These are phyloP conservation scores for Capitulum mitella DNA, from an alignment of 2,888 invertebrate genomes.

Conservation along the genomic window DNA sequence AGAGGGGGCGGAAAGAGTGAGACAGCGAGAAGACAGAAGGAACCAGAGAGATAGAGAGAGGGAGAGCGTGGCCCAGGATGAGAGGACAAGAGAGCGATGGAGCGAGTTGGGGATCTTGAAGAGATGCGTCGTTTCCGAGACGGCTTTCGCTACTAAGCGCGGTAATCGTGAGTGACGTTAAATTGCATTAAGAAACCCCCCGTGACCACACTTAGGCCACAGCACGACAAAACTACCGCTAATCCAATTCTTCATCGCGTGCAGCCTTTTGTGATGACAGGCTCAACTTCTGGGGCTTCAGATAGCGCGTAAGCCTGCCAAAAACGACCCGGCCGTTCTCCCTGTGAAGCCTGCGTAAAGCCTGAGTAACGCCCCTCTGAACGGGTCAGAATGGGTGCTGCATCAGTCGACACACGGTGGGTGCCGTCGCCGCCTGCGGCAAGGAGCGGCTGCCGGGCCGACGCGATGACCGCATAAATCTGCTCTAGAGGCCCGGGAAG, in stretches of 20 bases:
- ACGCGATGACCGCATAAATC: no score
- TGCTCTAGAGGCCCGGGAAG: no score
- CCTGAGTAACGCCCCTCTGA: no score
- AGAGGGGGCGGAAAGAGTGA: not conserved
- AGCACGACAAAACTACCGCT: slow-evolving; percentile 1
- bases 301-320: not conserved
- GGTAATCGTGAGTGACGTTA: slow-evolving; percentile 18
- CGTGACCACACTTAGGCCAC: not conserved
- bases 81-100: not conserved
- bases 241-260: not conserved
- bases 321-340: not conserved
- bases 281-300: not conserved
- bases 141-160: no score
- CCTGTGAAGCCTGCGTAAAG: not conserved
- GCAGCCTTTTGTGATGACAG: not conserved
- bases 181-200: slow-evolving; percentile 11
- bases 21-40: not conserved
- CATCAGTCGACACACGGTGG: no score
- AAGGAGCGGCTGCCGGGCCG: no score
- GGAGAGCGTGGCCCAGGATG: not conserved
- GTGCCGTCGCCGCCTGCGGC: no score
- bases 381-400: no score
- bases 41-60: not conserved
- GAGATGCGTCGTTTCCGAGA: no score
- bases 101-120: no score